Base-by-base conservation (phyloP, 2,113 vertebrate species). In the Neogale vison region DNA sequence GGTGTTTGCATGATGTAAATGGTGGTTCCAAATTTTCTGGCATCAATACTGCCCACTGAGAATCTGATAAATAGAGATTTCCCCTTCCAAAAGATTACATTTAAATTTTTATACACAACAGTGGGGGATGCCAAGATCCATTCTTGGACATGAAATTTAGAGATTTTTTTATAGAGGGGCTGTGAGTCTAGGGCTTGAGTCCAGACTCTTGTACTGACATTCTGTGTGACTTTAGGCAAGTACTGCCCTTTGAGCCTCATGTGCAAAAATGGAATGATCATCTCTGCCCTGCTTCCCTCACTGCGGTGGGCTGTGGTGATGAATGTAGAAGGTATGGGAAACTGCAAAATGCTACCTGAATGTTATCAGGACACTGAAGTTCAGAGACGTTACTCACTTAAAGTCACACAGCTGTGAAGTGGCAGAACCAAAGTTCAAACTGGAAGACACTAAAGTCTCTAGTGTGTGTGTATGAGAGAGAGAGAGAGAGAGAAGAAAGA, bases 41-140 rank as follows among this genome's bases (percentile, higher is more conserved):
- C 12, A 12, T 93, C 42, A 85, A 23, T 17, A 55, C 63, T 45
- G 39, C 26, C 47, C 85, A 95, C 12, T 61, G 63, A 92, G 79
- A 95, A 96, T 86, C 21, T 90, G 55, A 93, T n/a, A 47, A 94
- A 77, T 82, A 87, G 9, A 92, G 87, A 94, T 47, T 65, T 93
- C 34, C 8, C 29, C 86, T 93, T 81, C 45, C 10, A 65, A 84
- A 72, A 82, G 69, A 95, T 85, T 50, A 42, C 17, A 42, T 42
- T 88, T 72, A 95, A 59, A 12, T 72, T 96, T 80, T 55, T 93
- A 26, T 29, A 76, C 15, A 87, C 10, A 79, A 63, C 45, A 52
- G 29, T 65, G 81, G 29, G 80, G 24, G 63, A 88, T 47, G 71
- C 50, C 34, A 88, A 93, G 76, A 74, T 83, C 24, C 36, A 72